Conservation (phyloP, 2,888 invertebrate genomes). For the Axea sp. region DNA sequence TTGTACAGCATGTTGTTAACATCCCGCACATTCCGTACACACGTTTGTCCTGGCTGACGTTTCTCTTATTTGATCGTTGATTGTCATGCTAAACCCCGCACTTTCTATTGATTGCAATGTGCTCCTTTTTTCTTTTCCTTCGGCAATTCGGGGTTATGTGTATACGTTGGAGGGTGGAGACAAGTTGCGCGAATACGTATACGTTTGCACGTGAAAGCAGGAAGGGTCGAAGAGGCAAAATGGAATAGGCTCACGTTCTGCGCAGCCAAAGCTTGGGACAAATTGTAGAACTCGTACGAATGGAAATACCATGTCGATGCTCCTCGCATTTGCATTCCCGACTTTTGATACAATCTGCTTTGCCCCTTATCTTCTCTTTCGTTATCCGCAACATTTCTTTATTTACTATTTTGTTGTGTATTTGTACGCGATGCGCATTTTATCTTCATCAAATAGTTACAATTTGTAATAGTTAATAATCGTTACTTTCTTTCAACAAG, state of each 20-base stretch:
- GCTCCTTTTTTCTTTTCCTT: conserved; percentile 60
- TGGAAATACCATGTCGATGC: conserved; percentile 74
- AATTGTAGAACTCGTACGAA: conserved; percentile 73
- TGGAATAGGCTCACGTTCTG: conserved; percentile 61
- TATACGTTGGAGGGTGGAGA: conserved; percentile 57
- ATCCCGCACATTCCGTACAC: conserved; percentile 57
- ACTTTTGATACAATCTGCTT: conserved; percentile 73
- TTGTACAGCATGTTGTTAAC: conserved; percentile 51
- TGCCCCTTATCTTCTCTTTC: conserved; percentile 65
- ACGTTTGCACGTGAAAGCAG: conserved; percentile 46
- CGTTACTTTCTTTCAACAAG: not conserved
- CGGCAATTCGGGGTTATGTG: conserved; percentile 54
- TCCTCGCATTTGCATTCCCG: conserved; percentile 73
- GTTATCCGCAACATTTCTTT: conserved; percentile 58
- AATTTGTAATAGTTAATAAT: conserved; percentile 21
- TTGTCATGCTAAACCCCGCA: conserved; percentile 75
- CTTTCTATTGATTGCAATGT: conserved; percentile 71
- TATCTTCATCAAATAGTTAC: conserved; percentile 14
- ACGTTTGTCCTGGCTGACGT: conserved; percentile 68
- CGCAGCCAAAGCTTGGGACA: conserved; percentile 69
- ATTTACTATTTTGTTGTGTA: conserved; percentile 54
- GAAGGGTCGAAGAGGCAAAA: conserved; percentile 61
- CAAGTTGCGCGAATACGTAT: conserved; percentile 57
- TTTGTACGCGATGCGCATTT: conserved; percentile 51
- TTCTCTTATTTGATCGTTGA: conserved; percentile 75